These are phyloP conservation scores for Sphenodon punctatus DNA, from an alignment of 2,797 vertebrate species.

Conservation along the genomic window DNA sequence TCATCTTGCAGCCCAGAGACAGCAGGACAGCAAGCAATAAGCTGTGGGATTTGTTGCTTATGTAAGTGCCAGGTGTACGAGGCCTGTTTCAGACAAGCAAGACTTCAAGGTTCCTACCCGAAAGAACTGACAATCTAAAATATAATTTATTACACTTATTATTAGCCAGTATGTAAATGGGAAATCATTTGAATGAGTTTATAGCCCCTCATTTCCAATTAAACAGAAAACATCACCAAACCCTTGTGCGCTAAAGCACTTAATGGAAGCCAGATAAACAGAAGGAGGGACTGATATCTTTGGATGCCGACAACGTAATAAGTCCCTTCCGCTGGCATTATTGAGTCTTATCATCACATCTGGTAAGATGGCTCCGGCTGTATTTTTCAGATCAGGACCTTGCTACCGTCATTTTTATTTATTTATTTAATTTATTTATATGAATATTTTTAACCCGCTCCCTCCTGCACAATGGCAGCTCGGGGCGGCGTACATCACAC, in stretches of 20 bases:
- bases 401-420: no score
- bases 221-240: neutral
- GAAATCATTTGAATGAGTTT: neutral
- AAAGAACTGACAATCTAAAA: neutral
- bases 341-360: no score
- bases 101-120: neutral
- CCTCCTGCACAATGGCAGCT: no score
- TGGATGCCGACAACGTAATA: neutral
- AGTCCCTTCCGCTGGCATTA: neutral
- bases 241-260: neutral
- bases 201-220: neutral
- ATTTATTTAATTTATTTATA: no score
- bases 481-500: no score
- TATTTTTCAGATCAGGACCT: no score
- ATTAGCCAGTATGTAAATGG: neutral
- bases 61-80: neutral
- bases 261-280: neutral
- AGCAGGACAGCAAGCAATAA: neutral
- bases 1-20: neutral
- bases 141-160: neutral
- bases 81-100: neutral
- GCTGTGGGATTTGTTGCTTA: neutral
- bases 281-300: neutral
- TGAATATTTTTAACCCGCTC: no score
- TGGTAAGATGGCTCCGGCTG: no score